Percentiles rank a stretch among this genome's conserved stretches.
phyloP scores from a whole-genome alignment of 2,113 vertebrate species.

The Micronisus gabar region DNA sequence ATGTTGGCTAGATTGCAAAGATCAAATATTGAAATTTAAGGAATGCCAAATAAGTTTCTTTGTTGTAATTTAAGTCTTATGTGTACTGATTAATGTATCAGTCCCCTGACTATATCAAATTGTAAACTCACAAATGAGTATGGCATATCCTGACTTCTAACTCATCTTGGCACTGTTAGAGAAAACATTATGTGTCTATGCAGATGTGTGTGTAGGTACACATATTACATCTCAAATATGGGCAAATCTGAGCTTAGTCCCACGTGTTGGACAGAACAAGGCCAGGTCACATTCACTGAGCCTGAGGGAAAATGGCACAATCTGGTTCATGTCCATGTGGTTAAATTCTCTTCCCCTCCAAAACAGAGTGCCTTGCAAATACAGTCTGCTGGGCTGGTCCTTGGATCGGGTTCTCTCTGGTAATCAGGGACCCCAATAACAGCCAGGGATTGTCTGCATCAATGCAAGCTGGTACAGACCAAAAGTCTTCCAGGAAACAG shows the following conservation, averaged over 20 bases:
- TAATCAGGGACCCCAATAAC: neutral
- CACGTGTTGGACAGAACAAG: neutral
- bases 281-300: neutral
- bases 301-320: neutral
- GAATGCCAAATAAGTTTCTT: neutral
- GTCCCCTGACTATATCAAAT: neutral
- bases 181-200: neutral
- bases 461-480: neutral
- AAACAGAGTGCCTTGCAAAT: neutral
- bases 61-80: neutral
- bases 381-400: neutral
- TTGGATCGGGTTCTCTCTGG: neutral
- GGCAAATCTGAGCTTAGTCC: neutral
- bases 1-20: neutral
- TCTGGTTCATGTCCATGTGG: neutral
- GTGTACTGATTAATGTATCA: fast-evolving
- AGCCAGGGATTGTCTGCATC: neutral
- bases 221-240: neutral
- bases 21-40: neutral
- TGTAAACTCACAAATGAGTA: neutral
- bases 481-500: neutral
- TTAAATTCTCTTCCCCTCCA: neutral
- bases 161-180: neutral
- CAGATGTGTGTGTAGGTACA: neutral
- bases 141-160: neutral